A percentile compares a stretch with the other conserved stretches of the same genome.
Conservation (phyloP, 2,113 vertebrate species). For the Xenopus tropicalis region DNA sequence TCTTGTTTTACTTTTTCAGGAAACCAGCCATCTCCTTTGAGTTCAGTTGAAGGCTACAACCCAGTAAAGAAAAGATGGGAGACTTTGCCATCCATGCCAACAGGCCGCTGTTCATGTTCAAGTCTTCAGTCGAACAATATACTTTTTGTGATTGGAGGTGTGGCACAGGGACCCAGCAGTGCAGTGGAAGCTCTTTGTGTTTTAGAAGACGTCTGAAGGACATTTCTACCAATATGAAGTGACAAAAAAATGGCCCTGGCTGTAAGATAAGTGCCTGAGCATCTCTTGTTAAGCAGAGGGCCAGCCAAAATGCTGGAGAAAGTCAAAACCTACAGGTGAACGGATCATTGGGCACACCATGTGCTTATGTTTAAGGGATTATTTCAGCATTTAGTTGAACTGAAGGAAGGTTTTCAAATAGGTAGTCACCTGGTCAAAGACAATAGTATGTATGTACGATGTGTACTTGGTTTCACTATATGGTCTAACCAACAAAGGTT, state of each 20-base stretch:
- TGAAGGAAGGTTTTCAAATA: too few species aligned
- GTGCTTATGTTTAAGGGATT: too few species aligned
- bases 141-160: conserved; percentile 88
- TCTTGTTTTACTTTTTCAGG: conserved; percentile 59
- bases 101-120: conserved; percentile 87
- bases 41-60: conserved; percentile 87
- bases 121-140: conserved; percentile 68
- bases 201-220: conserved; percentile 76
- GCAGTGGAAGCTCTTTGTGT: conserved; percentile 88
- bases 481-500: too few species aligned
- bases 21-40: conserved; percentile 87
- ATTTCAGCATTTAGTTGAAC: neutral
- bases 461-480: too few species aligned
- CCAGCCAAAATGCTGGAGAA: neutral
- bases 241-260: conserved; percentile 1
- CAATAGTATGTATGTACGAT: too few species aligned
- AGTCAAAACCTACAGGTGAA: neutral
- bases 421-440: too few species aligned
- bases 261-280: conserved; percentile 56
- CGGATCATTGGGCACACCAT: neutral
- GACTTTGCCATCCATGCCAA: conserved; percentile 78
- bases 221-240: neutral
- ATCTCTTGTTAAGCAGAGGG: conserved; percentile 10
- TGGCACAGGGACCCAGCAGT: conserved; percentile 88
- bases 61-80: conserved; percentile 85